Evolutionary conservation across 2,113 vertebrate species (phyloP).

Genomic region (Poecilia latipinna): DNA sequence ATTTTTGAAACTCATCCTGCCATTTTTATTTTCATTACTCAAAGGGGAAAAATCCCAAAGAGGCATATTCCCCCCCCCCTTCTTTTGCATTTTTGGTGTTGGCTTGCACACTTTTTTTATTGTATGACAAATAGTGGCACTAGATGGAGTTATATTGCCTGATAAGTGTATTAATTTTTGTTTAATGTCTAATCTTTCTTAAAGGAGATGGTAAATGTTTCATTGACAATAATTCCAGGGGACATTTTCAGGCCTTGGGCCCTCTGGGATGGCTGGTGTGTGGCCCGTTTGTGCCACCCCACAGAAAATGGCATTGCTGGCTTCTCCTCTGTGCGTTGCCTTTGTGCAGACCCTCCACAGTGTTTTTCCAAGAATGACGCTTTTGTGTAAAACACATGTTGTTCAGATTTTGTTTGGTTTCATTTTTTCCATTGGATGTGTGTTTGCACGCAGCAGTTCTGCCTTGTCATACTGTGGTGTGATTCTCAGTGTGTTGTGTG

Average conservation of each 20-base stretch:
- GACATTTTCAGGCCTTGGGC: too few species aligned
- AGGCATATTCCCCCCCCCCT: slow-evolving; percentile 33
- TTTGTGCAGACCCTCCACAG: slow-evolving; percentile 37
- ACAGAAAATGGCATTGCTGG: slow-evolving; percentile 58
- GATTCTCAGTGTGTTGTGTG: slow-evolving; percentile 30
- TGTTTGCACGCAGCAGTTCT: slow-evolving; percentile 43
- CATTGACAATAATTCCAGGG: too few species aligned
- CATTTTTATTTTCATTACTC: slow-evolving; percentile 50
- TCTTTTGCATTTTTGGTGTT: slow-evolving; percentile 11
- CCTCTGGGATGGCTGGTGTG: too few species aligned
- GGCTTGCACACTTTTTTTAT: background rate
- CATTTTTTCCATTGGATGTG: slow-evolving; percentile 70
- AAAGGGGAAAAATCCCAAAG: slow-evolving; percentile 24
- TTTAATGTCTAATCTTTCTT: too few species aligned
- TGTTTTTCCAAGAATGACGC: slow-evolving; percentile 57
- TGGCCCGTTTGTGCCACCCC: slow-evolving; percentile 23
- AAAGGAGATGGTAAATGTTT: too few species aligned
- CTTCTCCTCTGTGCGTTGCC: slow-evolving; percentile 1
- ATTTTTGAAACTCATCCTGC: slow-evolving; percentile 52
- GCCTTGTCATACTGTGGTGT: slow-evolving; percentile 5
- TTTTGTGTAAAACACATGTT: slow-evolving; percentile 75
- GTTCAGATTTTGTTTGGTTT: slow-evolving; percentile 83
- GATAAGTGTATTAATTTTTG: too few species aligned
- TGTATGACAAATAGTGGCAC: background rate
- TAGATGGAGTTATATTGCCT: too few species aligned